Conservation (phyloP, 2,113 vertebrate genomes). For the Sclerurus mexicanus region DNA sequence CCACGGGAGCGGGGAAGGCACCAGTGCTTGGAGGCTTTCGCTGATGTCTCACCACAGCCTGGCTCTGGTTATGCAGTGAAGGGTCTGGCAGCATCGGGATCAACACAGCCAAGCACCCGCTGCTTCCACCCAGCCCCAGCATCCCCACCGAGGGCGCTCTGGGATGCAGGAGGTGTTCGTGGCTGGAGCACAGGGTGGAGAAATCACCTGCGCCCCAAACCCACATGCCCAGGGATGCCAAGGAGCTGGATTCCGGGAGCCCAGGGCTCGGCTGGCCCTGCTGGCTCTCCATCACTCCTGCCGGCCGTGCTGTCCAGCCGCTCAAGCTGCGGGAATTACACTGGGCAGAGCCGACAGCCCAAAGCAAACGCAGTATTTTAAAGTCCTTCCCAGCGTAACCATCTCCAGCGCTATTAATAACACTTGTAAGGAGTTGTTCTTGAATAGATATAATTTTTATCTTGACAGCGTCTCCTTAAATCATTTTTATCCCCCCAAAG, state of each 20-base stretch:
- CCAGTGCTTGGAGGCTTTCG: not conserved
- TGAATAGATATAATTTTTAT: conserved; percentile 64
- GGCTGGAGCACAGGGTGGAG: not conserved
- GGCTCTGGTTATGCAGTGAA: not conserved
- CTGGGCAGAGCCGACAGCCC: not conserved
- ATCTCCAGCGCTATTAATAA: conserved; percentile 41
- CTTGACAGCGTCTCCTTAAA: conserved; percentile 37
- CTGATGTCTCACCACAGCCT: not conserved
- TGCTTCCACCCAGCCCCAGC: not conserved
- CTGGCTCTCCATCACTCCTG: not conserved
- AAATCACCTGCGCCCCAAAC: not conserved
- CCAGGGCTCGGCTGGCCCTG: not conserved
- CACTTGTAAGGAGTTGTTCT: conserved; percentile 39
- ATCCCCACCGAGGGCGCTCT: rapidly evolving
- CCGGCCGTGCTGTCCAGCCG: rapidly evolving
- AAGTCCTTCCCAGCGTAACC: not conserved
- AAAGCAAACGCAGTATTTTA: conserved; percentile 18
- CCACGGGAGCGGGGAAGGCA: not conserved
- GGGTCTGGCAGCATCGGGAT: rapidly evolving
- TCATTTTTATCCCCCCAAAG: conserved; percentile 35
- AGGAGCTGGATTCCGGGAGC: not conserved
- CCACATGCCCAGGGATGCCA: rapidly evolving
- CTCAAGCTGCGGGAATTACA: not conserved
- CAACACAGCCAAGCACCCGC: rapidly evolving
- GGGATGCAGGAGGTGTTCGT: rapidly evolving